These are phyloP conservation scores for Aratinga solstitialis DNA, from an alignment of 2,797 vertebrate genomes.

Conservation along the genomic window DNA sequence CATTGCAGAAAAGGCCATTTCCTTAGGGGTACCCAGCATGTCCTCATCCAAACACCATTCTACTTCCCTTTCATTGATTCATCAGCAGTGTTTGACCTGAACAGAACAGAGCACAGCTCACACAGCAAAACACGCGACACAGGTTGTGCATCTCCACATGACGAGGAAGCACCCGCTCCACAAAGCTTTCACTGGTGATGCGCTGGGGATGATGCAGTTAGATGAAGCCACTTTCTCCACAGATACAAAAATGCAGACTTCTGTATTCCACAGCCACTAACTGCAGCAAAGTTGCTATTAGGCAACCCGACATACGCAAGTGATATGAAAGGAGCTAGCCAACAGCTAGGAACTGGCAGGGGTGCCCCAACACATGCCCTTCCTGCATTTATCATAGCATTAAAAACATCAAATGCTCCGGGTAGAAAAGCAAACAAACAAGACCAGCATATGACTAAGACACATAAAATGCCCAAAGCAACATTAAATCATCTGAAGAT, in stretches of 20 bases:
- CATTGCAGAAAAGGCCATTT: background rate
- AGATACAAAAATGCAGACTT: background rate
- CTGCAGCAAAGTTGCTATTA: background rate
- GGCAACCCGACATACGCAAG: background rate
- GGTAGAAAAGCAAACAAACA: slow-evolving; percentile 54
- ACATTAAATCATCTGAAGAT: slow-evolving; percentile 64
- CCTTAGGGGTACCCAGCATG: background rate
- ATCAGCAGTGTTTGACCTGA: background rate
- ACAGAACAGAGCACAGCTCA: background rate
- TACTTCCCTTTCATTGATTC: background rate
- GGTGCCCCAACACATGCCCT: background rate
- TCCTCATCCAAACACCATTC: accelerated
- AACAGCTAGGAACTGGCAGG: background rate
- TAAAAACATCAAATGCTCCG: slow-evolving; percentile 26
- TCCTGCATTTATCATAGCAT: background rate
- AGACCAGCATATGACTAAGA: slow-evolving; percentile 18
- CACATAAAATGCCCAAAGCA: slow-evolving; percentile 33
- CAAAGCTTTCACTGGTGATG: background rate
- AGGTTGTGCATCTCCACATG: background rate
- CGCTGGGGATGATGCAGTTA: background rate
- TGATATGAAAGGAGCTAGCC: background rate
- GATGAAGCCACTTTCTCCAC: background rate
- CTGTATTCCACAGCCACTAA: background rate
- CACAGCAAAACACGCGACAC: background rate
- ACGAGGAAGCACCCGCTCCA: accelerated